phyloP scores from a whole-genome alignment of 1,140 invertebrate genomes.

The Leptinotarsa lineolata region DNA sequence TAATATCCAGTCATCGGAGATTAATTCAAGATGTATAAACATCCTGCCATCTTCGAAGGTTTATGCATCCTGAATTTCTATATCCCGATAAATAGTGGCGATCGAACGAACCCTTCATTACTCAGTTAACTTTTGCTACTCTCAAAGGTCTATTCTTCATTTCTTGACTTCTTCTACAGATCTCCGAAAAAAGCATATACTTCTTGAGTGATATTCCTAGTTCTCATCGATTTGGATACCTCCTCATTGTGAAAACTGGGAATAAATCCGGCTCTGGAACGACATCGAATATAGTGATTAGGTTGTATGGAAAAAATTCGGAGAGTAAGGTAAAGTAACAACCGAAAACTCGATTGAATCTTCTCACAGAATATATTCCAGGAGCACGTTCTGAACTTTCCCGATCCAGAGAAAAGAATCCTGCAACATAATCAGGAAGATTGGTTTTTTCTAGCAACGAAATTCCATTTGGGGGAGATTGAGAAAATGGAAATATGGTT shows the following conservation, averaged over 20 bases:
- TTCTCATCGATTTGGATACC: constrained; percentile 39
- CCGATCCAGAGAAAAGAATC: constrained; percentile 42
- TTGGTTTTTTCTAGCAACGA: constrained; percentile 40
- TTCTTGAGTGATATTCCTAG: constrained; percentile 37
- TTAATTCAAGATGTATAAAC: no score
- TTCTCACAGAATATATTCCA: constrained; percentile 14
- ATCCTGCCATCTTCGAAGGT: no score
- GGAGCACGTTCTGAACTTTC: constrained; percentile 44
- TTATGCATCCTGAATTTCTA: no score
- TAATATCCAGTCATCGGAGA: no score
- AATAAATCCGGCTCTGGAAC: constrained; percentile 36
- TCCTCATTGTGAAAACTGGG: constrained; percentile 41
- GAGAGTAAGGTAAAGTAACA: constrained; percentile 33
- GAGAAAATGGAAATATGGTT: constrained; percentile 39
- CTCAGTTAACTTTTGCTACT: no score
- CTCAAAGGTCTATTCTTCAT: background rate
- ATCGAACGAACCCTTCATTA: no score
- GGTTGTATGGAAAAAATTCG: constrained; percentile 34
- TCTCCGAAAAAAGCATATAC: constrained; percentile 24
- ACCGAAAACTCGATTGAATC: background rate
- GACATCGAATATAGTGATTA: constrained; percentile 42
- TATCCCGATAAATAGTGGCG: no score
- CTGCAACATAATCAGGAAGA: constrained; percentile 34
- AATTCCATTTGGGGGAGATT: constrained; percentile 37
- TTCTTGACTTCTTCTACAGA: background rate